Evolutionary conservation across 2,797 vertebrate genomes (phyloP).

Genomic region (Ptychadena robeensis): DNA sequence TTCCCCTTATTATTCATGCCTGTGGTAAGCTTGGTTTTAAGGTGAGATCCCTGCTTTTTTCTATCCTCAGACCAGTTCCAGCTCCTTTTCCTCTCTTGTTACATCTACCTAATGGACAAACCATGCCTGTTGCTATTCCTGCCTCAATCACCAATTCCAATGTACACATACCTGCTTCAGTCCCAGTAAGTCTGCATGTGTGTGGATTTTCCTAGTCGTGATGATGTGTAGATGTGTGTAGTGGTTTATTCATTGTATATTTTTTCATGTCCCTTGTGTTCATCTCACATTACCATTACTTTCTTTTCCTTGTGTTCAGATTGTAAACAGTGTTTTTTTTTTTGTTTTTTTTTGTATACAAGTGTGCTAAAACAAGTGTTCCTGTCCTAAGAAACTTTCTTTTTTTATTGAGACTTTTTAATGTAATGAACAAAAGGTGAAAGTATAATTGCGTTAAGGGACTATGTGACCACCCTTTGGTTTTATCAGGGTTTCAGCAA

Average conservation of each 20-base stretch:
- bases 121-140: slow-evolving; percentile 97
- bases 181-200: slow-evolving; percentile 88
- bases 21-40: slow-evolving; percentile 51
- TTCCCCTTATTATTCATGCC: slow-evolving; percentile 27
- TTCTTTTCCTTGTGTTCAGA: background rate
- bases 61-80: slow-evolving; percentile 88
- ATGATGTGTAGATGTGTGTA: slow-evolving; percentile 40
- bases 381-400: background rate
- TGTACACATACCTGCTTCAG: slow-evolving; percentile 94
- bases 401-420: background rate
- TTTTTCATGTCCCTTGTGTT: slow-evolving; percentile 34
- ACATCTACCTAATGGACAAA: slow-evolving; percentile 98
- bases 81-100: slow-evolving; percentile 96
- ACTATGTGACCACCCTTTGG: background rate
- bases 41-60: slow-evolving; percentile 63
- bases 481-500: background rate
- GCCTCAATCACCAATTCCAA: slow-evolving; percentile 96
- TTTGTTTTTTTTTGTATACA: background rate
- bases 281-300: slow-evolving; percentile 10
- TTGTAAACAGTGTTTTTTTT: background rate
- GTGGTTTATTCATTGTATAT: slow-evolving; percentile 13
- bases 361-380: background rate
- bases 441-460: no score
- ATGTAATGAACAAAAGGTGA: no score
- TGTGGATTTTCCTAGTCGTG: slow-evolving; percentile 51